These are phyloP conservation scores for Dicyrtomina minuta DNA, from an alignment of 2,888 invertebrate species.

Conservation along the genomic window DNA sequence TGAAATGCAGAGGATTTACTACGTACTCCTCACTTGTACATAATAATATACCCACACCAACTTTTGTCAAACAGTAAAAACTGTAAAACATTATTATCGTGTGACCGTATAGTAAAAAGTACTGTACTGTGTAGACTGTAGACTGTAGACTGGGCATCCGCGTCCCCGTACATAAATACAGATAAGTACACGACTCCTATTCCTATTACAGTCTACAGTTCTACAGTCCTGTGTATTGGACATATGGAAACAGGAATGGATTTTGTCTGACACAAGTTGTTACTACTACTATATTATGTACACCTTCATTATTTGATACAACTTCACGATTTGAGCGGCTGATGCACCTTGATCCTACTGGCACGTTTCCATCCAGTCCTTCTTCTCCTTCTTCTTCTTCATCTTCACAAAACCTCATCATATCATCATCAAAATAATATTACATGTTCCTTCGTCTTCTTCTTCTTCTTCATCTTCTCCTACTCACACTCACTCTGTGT, in stretches of 20 bases:
- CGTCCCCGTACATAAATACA: too few relatives aligned
- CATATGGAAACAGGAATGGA: constrained; percentile 14
- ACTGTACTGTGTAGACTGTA: too few relatives aligned
- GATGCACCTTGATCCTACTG: constrained; percentile 19
- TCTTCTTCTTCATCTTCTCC: not conserved
- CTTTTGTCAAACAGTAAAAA: too few relatives aligned
- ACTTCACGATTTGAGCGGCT: constrained; percentile 24
- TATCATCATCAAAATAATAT: not conserved
- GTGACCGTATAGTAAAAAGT: too few relatives aligned
- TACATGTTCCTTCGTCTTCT: not conserved
- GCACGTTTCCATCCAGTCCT: not conserved
- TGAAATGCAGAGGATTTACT: not conserved
- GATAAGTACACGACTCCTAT: too few relatives aligned
- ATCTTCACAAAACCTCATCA: not conserved
- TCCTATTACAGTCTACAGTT: too few relatives aligned
- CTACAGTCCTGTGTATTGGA: not conserved
- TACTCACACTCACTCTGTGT: not conserved
- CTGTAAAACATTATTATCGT: too few relatives aligned
- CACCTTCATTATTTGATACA: not conserved
- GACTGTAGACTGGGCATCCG: too few relatives aligned
- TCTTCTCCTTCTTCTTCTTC: too few relatives aligned
- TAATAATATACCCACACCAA: too few relatives aligned
- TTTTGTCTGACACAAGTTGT: not conserved
- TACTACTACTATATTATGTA: too few relatives aligned
- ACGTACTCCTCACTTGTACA: not conserved